These are phyloP conservation scores for Protodeltote pygarga DNA, from an alignment of 2,888 invertebrate genomes.

Conservation along the genomic window DNA sequence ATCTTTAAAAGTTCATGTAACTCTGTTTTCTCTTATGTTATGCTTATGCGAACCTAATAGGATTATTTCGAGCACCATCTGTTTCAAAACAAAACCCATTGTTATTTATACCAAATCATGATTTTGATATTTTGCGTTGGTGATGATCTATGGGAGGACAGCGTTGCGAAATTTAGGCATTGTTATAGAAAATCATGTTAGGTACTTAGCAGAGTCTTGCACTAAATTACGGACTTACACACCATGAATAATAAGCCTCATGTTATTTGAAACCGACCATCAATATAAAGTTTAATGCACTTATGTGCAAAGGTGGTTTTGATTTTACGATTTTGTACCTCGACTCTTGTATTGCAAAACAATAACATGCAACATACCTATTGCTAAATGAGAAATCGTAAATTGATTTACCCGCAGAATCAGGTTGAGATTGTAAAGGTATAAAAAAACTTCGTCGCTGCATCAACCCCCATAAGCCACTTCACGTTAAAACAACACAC, in stretches of 20 bases:
- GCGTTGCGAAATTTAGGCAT: slow-evolving; percentile 41
- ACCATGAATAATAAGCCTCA: slow-evolving; percentile 23
- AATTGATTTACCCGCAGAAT: no score
- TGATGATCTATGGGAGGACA: slow-evolving; percentile 31
- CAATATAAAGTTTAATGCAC: slow-evolving; percentile 12
- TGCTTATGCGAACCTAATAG: slow-evolving; percentile 41
- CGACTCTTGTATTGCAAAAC: no score
- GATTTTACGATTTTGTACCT: no score
- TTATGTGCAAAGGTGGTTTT: slow-evolving; percentile 1
- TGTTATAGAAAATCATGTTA: slow-evolving; percentile 33
- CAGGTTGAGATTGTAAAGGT: no score
- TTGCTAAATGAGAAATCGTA: no score
- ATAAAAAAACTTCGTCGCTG: no score
- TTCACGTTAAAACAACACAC: no score
- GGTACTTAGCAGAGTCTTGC: slow-evolving; percentile 34
- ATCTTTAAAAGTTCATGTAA: slow-evolving; percentile 23
- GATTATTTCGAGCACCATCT: slow-evolving; percentile 40
- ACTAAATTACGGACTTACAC: slow-evolving; percentile 27
- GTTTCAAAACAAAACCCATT: slow-evolving; percentile 46
- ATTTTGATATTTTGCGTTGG: slow-evolving; percentile 47
- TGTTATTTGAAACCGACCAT: slow-evolving; percentile 11
- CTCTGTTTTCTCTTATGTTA: slow-evolving; percentile 33
- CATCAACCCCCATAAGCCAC: no score
- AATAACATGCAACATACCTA: no score
- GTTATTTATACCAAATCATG: slow-evolving; percentile 47